Percentiles rank a stretch among this genome's conserved stretches.
Evolutionary conservation across 2,797 vertebrate species (phyloP).

Genomic region (Esox lucius): DNA sequence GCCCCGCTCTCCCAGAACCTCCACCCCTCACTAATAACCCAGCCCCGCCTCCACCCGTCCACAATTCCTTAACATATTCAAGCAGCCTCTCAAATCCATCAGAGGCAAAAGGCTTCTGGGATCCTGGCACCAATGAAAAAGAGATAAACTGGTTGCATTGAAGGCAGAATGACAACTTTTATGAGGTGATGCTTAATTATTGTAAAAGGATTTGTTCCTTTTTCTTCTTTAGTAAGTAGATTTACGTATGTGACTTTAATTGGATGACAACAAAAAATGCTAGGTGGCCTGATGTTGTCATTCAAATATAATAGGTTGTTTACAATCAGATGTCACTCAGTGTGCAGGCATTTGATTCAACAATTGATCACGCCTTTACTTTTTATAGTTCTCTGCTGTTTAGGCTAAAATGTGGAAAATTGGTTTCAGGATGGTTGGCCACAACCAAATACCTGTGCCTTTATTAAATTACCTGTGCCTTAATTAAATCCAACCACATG

Average conservation of each 20-base stretch:
- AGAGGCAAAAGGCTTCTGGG: conserved; percentile 1
- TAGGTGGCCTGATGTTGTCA: neutral
- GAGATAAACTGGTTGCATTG: conserved; percentile 8
- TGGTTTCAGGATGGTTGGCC: no score
- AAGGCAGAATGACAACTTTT: neutral
- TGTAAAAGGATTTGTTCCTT: neutral
- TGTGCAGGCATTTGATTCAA: no score
- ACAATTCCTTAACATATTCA: conserved; percentile 28
- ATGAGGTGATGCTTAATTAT: neutral
- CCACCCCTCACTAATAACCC: conserved; percentile 9
- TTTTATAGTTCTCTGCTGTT: no score
- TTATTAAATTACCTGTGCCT: no score
- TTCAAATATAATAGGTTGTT: neutral
- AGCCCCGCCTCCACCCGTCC: conserved; percentile 23
- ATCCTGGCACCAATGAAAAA: conserved; percentile 1
- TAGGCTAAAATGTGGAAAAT: no score
- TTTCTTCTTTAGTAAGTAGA: neutral
- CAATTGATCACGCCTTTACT: no score
- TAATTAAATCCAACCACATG: no score
- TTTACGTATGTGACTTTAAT: neutral
- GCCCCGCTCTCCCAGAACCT: conserved; percentile 15
- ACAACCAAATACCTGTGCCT: no score
- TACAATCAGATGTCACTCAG: neutral
- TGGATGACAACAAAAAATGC: neutral
- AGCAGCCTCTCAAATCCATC: conserved; percentile 30